Conservation (phyloP, 2,113 vertebrate genomes). For the Pagrus major region DNA sequence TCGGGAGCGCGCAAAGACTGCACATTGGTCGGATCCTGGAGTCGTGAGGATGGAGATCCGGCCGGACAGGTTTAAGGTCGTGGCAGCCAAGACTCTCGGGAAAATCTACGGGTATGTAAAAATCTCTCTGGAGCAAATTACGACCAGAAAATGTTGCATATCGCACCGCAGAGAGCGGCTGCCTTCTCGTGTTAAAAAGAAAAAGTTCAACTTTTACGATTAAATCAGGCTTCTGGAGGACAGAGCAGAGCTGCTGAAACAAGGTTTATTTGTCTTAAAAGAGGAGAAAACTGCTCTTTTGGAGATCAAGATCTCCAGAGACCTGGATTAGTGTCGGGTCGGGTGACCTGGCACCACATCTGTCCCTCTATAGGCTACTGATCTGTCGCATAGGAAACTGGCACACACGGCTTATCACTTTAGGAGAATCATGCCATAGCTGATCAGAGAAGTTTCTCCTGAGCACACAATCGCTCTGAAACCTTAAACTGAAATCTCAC, state of each 20-base stretch:
- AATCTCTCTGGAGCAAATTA: neutral
- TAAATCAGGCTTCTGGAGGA: neutral
- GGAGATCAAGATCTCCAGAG: constrained; percentile 40
- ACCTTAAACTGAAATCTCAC: neutral
- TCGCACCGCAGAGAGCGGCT: neutral
- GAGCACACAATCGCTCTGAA: neutral
- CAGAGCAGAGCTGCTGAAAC: neutral
- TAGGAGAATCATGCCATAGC: neutral
- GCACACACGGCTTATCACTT: neutral
- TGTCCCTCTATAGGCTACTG: constrained; percentile 32
- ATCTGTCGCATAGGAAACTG: constrained; percentile 3
- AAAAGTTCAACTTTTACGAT: neutral
- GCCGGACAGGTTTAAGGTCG: constrained; percentile 83
- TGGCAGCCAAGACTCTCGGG: constrained; percentile 82
- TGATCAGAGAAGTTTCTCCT: neutral
- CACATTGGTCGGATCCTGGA: constrained; percentile 75
- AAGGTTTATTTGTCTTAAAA: neutral
- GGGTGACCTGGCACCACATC: constrained; percentile 58
- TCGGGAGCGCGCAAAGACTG: constrained; percentile 70
- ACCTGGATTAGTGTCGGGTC: constrained; percentile 28
- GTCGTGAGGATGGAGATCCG: constrained; percentile 84
- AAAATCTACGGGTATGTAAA: constrained; percentile 84
- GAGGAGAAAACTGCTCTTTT: constrained; percentile 10
- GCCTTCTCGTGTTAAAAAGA: neutral
- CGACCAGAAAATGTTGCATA: neutral